A percentile compares a stretch with the other conserved stretches of the same genome.
These are phyloP conservation scores for Drosophila pallidifrons DNA, from an alignment of 1,140 invertebrate genomes.

Conservation along the genomic window DNA sequence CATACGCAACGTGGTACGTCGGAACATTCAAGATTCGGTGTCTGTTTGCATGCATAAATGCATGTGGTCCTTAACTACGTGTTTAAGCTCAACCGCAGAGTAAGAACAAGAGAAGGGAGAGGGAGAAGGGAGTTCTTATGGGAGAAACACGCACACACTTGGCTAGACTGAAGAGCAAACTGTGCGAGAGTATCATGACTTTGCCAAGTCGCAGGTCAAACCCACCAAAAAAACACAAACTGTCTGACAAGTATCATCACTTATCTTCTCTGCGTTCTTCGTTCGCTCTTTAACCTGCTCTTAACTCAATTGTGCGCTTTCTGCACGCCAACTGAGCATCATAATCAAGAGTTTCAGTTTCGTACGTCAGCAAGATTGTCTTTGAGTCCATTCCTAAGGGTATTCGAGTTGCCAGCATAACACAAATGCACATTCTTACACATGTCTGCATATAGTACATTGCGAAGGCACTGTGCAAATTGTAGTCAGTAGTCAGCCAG, in stretches of 20 bases:
- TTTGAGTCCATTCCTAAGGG: constrained; percentile 13
- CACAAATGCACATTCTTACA: not conserved
- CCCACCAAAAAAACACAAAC: not conserved
- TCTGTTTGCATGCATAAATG: constrained; percentile 57
- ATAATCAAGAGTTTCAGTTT: constrained; percentile 28
- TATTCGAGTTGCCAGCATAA: constrained; percentile 2
- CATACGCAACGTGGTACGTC: constrained; percentile 56
- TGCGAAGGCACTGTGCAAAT: constrained; percentile 15
- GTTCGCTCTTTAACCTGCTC: not conserved
- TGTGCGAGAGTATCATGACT: constrained; percentile 4
- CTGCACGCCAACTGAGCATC: constrained; percentile 12
- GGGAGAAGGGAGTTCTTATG: not conserved
- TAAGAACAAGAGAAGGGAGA: not conserved
- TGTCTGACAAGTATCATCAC: not conserved
- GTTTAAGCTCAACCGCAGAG: constrained; percentile 56
- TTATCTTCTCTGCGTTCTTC: not conserved
- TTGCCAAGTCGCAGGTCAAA: constrained; percentile 1
- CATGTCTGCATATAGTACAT: constrained; percentile 9
- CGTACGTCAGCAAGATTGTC: not conserved
- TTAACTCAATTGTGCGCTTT: constrained; percentile 5
- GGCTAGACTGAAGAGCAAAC: constrained; percentile 55
- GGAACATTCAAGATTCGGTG: constrained; percentile 4
- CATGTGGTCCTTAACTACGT: constrained; percentile 64
- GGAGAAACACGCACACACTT: constrained; percentile 26
- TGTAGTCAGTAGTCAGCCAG: constrained; percentile 8